A percentile compares a stretch with the other conserved stretches of the same genome.
Conservation (phyloP, 2,888 invertebrate species). For the Salpingus planirostris region DNA sequence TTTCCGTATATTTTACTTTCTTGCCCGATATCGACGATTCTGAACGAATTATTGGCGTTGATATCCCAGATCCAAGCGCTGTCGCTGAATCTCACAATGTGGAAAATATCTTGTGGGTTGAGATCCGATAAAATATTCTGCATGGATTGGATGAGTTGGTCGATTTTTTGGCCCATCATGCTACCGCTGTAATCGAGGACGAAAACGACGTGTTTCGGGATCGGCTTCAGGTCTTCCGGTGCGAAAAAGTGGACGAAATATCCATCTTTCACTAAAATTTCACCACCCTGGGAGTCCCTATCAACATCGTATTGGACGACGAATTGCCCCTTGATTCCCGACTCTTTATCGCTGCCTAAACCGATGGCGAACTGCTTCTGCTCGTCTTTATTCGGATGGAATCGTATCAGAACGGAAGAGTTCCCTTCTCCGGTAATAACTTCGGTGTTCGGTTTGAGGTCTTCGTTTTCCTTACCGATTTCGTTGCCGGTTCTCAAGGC, state of each 20-base stretch:
- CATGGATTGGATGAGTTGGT: conserved; percentile 62
- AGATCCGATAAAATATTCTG: conserved; percentile 55
- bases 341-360: conserved; percentile 30
- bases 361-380: conserved; percentile 46
- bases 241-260: conserved; percentile 72
- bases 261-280: conserved; percentile 55
- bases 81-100: conserved; percentile 58
- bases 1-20: too few species aligned
- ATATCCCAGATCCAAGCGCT: conserved; percentile 47
- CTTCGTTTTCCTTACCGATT: conserved; percentile 47
- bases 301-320: conserved; percentile 62
- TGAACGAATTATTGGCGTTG: too few species aligned
- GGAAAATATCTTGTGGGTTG: conserved; percentile 55
- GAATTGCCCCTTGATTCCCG: conserved; percentile 55
- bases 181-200: conserved; percentile 71
- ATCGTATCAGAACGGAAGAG: conserved; percentile 41
- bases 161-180: conserved; percentile 60
- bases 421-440: conserved; percentile 24
- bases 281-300: conserved; percentile 49
- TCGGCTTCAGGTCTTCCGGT: conserved; percentile 49
- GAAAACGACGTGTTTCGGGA: conserved; percentile 61
- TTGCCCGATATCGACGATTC: too few species aligned
- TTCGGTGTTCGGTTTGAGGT: conserved; percentile 35
- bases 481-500: conserved; percentile 57
- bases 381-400: conserved; percentile 50